Evolutionary conservation across 2,797 vertebrate genomes (phyloP).

Genomic region (Pterois miles): DNA sequence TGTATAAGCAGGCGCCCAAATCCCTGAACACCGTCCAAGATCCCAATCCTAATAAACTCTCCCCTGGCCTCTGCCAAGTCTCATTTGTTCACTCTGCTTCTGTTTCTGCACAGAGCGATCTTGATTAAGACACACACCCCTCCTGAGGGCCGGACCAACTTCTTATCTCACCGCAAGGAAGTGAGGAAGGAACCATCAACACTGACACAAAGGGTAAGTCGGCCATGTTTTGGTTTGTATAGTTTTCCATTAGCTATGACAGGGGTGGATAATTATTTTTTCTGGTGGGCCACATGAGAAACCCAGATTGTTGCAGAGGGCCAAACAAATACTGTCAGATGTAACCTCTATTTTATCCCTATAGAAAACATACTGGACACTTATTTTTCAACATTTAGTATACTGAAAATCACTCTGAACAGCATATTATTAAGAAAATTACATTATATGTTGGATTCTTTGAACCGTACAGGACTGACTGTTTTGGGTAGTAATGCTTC

Average conservation of each 20-base stretch:
- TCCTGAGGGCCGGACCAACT: slow-evolving; percentile 49
- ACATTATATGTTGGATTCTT: too few species aligned
- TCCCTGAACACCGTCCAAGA: slow-evolving; percentile 49
- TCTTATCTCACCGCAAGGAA: slow-evolving; percentile 69
- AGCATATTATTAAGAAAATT: too few species aligned
- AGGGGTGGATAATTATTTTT: too few species aligned
- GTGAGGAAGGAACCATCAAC: slow-evolving; percentile 71
- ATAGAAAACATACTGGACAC: too few species aligned
- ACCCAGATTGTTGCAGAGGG: too few species aligned
- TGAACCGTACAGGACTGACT: too few species aligned
- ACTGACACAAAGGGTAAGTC: slow-evolving; percentile 58
- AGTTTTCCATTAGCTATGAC: slow-evolving; percentile 43
- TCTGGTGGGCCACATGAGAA: too few species aligned
- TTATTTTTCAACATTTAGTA: too few species aligned
- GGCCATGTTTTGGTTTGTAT: slow-evolving; percentile 50
- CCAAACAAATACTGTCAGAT: too few species aligned
- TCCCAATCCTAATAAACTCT: slow-evolving; percentile 63
- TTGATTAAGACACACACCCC: slow-evolving; percentile 74
- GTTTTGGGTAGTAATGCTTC: too few species aligned
- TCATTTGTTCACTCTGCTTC: slow-evolving; percentile 62
- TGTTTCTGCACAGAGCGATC: slow-evolving; percentile 58
- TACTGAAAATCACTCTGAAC: too few species aligned
- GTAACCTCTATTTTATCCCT: too few species aligned
- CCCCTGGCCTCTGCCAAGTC: slow-evolving; percentile 56
- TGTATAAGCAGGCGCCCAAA: slow-evolving; percentile 30